Evolutionary conservation across 1,140 invertebrate genomes (phyloP).

Genomic region (Nephotettix cincticeps): DNA sequence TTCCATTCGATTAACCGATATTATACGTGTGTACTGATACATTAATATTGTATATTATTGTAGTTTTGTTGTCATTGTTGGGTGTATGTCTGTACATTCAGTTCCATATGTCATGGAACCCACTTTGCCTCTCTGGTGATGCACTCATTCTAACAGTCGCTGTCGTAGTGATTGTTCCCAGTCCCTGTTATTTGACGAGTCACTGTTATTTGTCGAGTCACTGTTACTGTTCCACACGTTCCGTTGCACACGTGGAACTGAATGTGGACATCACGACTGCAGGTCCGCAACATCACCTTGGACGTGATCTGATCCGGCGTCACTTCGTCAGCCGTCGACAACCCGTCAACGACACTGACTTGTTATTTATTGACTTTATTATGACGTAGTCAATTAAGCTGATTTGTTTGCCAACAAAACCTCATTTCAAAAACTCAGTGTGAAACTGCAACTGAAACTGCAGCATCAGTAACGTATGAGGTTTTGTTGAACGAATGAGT

Average conservation of each 20-base stretch:
- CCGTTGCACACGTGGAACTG: constrained; percentile 8
- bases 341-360: neutral
- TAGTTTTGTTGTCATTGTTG: constrained; percentile 25
- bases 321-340: neutral
- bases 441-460: neutral
- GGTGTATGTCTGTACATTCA: constrained; percentile 25
- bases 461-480: neutral
- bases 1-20: neutral
- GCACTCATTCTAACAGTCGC: neutral
- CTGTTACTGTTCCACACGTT: too few species aligned
- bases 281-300: constrained; percentile 22
- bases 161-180: neutral
- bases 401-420: neutral
- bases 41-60: constrained; percentile 26
- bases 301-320: constrained; percentile 2
- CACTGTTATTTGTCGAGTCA: neutral
- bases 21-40: constrained; percentile 11
- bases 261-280: constrained; percentile 30
- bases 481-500: constrained; percentile 9
- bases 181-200: neutral
- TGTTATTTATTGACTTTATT: neutral
- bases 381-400: constrained; percentile 3
- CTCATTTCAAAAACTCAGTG: neutral
- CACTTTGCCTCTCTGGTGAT: constrained; percentile 6
- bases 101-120: constrained; percentile 22